These are phyloP conservation scores for Cinclus mexicanus DNA, from an alignment of 2,113 vertebrate species.

Conservation along the genomic window DNA sequence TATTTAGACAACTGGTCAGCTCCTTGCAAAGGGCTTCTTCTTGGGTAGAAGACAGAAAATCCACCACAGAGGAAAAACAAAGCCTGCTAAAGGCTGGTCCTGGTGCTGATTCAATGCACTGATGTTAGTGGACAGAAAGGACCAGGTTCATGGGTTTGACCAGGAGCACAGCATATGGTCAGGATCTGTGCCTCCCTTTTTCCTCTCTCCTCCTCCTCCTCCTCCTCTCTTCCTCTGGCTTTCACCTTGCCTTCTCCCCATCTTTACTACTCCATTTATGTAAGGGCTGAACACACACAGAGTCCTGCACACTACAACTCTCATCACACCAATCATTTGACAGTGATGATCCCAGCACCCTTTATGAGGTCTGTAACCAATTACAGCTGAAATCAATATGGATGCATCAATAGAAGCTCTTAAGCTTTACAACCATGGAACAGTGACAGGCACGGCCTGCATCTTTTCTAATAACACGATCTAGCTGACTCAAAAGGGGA, in stretches of 20 bases:
- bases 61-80: conserved; percentile 37
- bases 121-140: background rate
- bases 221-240: background rate
- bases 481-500: background rate
- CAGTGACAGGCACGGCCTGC: background rate
- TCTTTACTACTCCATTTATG: background rate
- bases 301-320: background rate
- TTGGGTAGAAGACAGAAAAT: background rate
- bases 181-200: background rate
- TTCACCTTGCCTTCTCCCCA: background rate
- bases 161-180: accelerated
- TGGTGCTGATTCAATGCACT: background rate
- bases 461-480: background rate
- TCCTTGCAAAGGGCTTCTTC: conserved; percentile 11
- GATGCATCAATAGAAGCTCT: background rate
- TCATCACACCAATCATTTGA: background rate
- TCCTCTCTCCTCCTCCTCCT: background rate
- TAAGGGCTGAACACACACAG: background rate
- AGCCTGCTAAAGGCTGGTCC: background rate
- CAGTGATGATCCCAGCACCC: background rate
- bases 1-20: conserved; percentile 62
- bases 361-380: background rate
- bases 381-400: background rate
- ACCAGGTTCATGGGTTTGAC: background rate
- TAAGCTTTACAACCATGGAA: background rate